These are phyloP conservation scores for Delia radicum DNA, from an alignment of 1,140 invertebrate genomes.

Conservation along the genomic window DNA sequence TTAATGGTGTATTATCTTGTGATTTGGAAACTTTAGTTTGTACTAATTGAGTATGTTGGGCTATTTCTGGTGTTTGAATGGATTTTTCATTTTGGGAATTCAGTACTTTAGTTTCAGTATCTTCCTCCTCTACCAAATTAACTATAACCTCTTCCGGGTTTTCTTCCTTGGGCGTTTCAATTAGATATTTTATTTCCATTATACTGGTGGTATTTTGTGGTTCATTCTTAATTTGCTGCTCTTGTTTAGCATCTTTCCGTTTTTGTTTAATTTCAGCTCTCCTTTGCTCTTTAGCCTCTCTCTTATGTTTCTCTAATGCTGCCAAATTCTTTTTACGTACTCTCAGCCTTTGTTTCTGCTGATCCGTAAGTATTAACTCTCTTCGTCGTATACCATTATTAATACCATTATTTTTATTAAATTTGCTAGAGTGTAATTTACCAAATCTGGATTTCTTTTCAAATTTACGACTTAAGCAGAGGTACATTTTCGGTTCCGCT, in stretches of 20 bases:
- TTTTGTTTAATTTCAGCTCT: constrained; percentile 23
- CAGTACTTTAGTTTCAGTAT: not conserved
- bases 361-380: constrained; percentile 42
- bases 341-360: constrained; percentile 41
- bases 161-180: constrained; percentile 9
- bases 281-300: constrained; percentile 19
- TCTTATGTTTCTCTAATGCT: constrained; percentile 32
- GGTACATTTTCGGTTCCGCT: constrained; percentile 48
- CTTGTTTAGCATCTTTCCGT: constrained; percentile 8
- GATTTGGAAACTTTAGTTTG: not conserved
- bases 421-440: constrained; percentile 20
- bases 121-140: constrained; percentile 17
- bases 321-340: constrained; percentile 32
- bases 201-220: too few species aligned
- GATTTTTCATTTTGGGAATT: not conserved
- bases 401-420: constrained; percentile 3
- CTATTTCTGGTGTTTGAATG: not conserved
- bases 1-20: not conserved
- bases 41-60: constrained; percentile 14
- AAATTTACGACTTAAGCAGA: constrained; percentile 43
- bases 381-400: constrained; percentile 32
- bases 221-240: not conserved
- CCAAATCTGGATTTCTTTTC: constrained; percentile 43
- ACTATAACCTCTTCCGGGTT: not conserved
- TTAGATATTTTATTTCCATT: not conserved